These are phyloP conservation scores for Ia io DNA, from an alignment of 2,113 vertebrate genomes.

Conservation along the genomic window DNA sequence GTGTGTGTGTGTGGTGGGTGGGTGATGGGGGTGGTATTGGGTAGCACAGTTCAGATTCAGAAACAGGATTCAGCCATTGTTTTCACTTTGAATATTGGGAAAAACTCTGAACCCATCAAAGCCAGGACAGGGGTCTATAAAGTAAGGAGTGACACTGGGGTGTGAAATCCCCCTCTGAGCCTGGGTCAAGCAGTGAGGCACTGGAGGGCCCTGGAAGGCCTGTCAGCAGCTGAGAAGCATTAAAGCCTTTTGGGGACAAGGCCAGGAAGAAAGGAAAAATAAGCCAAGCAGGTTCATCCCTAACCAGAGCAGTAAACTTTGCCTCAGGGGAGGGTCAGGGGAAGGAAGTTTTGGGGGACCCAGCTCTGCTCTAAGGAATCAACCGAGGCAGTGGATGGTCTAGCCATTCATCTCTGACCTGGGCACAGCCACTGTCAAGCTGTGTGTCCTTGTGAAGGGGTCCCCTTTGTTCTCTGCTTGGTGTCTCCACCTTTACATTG, in stretches of 20 bases:
- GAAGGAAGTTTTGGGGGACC: background rate
- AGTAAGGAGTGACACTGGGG: slow-evolving; percentile 51
- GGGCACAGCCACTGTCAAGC: background rate
- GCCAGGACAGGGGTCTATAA: background rate
- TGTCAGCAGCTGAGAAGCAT: background rate
- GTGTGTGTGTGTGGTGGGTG: fast-evolving
- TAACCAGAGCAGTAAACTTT: background rate
- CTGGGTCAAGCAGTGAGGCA: slow-evolving; percentile 7
- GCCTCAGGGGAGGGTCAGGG: background rate
- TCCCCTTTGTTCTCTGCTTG: background rate
- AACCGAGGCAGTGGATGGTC: background rate
- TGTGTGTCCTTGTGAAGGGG: background rate
- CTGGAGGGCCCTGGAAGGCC: slow-evolving; percentile 35
- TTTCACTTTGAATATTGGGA: background rate
- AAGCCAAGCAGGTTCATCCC: background rate
- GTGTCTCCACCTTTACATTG: background rate
- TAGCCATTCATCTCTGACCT: background rate
- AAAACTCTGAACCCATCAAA: background rate
- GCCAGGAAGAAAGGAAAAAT: background rate
- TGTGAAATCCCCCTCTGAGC: background rate
- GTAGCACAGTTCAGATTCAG: background rate
- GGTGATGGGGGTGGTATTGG: background rate
- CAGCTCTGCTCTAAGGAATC: background rate
- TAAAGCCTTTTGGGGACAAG: background rate
- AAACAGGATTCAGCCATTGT: background rate